Conservation (phyloP, 2,888 invertebrate species). For the Leptothorax acervorum region DNA sequence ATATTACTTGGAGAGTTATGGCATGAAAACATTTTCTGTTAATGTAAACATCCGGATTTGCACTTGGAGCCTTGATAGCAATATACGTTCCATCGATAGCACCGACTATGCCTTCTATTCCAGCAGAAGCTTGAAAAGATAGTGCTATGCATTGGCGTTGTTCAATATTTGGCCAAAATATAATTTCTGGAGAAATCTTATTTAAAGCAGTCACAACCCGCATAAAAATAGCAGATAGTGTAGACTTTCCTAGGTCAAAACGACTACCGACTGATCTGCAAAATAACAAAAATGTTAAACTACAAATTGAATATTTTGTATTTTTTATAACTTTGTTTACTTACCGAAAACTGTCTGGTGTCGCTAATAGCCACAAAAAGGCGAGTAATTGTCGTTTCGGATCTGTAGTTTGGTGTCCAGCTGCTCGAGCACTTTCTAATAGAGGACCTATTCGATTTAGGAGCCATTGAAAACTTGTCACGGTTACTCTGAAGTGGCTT, state of each 20-base stretch:
- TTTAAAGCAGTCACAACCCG: conserved; percentile 5
- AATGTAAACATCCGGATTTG: conserved; percentile 29
- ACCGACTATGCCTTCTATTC: conserved; percentile 9
- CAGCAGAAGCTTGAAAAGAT: conserved; percentile 13
- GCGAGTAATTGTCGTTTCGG: conserved; percentile 13
- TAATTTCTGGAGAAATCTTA: conserved; percentile 6
- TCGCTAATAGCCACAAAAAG: conserved; percentile 21
- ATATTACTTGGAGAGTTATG: conserved; percentile 36
- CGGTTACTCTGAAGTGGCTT: conserved; percentile 24
- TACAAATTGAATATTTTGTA: not conserved
- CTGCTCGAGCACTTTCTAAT: conserved; percentile 26
- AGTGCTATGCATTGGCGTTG: not conserved
- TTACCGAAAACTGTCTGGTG: conserved; percentile 20
- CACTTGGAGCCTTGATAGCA: conserved; percentile 13
- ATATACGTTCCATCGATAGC: conserved; percentile 29
- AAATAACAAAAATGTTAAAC: not conserved
- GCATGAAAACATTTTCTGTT: conserved; percentile 30
- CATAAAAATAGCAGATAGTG: conserved; percentile 27
- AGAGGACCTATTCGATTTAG: conserved; percentile 14
- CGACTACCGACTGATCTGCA: not conserved
- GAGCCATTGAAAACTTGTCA: conserved; percentile 18
- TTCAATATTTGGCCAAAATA: not conserved
- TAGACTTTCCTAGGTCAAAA: conserved; percentile 22
- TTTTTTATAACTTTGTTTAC: not conserved
- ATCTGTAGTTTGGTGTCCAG: conserved; percentile 32